Evolutionary conservation across 2,113 vertebrate genomes (phyloP).

Genomic region (Cacatua alba): DNA sequence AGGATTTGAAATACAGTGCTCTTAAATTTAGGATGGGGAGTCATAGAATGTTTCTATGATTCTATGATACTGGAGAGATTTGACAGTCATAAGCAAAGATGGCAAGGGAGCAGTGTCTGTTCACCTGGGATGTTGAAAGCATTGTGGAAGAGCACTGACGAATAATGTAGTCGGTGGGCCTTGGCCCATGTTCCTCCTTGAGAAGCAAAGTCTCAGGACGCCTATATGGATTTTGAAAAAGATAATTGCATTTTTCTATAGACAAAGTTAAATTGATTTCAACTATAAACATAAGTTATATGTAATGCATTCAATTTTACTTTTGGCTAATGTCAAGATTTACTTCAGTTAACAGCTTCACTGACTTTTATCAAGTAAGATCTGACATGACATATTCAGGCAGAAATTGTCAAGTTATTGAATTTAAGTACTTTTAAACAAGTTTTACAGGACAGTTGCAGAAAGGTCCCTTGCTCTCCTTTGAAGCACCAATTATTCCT

Average conservation of each 20-base stretch:
- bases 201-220: not conserved
- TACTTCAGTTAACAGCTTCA: not conserved
- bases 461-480: not conserved
- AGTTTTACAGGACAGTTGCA: not conserved
- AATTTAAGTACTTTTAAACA: not conserved
- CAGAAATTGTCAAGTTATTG: not conserved
- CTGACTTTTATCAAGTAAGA: not conserved
- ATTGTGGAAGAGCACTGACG: not conserved
- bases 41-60: not conserved
- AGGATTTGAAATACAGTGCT: not conserved
- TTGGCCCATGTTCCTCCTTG: not conserved
- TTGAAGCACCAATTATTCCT: constrained; percentile 3
- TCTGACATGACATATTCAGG: not conserved
- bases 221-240: not conserved
- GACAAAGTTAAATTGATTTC: not conserved
- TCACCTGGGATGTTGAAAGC: not conserved
- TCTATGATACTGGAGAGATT: not conserved
- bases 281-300: not conserved
- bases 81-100: not conserved
- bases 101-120: not conserved
- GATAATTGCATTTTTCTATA: not conserved
- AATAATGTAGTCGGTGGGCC: fast-evolving
- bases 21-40: not conserved
- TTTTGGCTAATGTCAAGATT: not conserved
- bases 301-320: not conserved